Conservation (phyloP, 2,888 invertebrate species). For the Subacronicta megacephala region DNA sequence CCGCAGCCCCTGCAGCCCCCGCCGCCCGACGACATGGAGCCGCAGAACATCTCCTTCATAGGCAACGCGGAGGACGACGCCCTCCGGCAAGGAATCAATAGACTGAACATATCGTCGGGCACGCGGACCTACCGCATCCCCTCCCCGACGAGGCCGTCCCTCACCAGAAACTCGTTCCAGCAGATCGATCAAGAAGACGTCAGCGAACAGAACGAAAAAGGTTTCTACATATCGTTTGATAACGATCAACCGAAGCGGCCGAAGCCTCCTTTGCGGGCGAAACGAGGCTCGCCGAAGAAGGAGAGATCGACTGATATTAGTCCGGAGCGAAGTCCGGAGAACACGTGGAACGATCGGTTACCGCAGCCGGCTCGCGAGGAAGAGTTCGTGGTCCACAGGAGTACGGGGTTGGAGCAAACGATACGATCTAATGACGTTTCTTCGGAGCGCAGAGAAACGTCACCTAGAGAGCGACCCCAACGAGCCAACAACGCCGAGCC, state of each 20-base stretch:
- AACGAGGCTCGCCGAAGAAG: slow-evolving; percentile 94
- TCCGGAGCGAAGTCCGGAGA: slow-evolving; percentile 76
- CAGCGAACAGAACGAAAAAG: slow-evolving; percentile 91
- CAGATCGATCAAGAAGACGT: slow-evolving; percentile 78
- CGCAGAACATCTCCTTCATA: slow-evolving; percentile 97
- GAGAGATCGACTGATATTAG: slow-evolving; percentile 84
- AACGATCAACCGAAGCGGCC: slow-evolving; percentile 96
- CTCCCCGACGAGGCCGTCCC: slow-evolving; percentile 94
- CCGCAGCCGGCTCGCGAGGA: slow-evolving; percentile 64
- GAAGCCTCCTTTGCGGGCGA: slow-evolving; percentile 95
- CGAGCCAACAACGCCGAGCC: slow-evolving; percentile 69
- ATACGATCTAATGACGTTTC: slow-evolving; percentile 63
- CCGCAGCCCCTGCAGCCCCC: slow-evolving; percentile 66
- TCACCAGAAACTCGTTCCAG: slow-evolving; percentile 93
- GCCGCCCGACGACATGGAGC: slow-evolving; percentile 96
- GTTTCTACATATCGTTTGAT: slow-evolving; percentile 98
- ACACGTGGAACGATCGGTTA: slow-evolving; percentile 68
- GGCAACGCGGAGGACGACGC: slow-evolving; percentile 91
- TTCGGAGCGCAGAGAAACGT: slow-evolving; percentile 65
- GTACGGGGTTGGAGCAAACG: slow-evolving; percentile 54
- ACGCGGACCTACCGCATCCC: slow-evolving; percentile 96
- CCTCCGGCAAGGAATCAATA: slow-evolving; percentile 91
- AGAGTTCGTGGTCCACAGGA: slow-evolving; percentile 67
- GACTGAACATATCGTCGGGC: slow-evolving; percentile 96
- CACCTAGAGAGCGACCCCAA: slow-evolving; percentile 67